Conservation (phyloP, 2,888 invertebrate genomes). For the Hemaris fuciformis region DNA sequence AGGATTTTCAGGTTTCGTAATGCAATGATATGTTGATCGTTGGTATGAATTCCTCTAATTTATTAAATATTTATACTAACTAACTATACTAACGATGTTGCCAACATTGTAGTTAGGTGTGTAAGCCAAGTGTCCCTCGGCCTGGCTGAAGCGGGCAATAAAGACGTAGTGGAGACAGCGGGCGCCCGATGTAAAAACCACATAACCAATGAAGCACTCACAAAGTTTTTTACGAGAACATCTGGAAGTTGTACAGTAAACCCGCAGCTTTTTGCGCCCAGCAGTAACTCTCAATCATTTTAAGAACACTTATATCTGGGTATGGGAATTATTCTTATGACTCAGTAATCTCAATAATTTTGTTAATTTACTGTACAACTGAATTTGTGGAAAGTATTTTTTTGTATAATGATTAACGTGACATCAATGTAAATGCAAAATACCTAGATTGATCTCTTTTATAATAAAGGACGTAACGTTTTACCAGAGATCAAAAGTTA, state of each 20-base stretch:
- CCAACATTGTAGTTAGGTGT: neutral
- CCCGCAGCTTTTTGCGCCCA: neutral
- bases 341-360: neutral
- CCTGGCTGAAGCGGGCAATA: neutral
- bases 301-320: neutral
- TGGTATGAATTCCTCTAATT: too few relatives aligned
- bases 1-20: too few relatives aligned
- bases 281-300: neutral
- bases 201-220: neutral
- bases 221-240: constrained; percentile 1
- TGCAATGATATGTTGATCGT: too few relatives aligned
- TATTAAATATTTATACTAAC: too few relatives aligned
- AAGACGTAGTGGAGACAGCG: neutral
- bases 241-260: neutral
- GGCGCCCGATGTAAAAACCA: neutral
- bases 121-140: neutral
- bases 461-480: too few relatives aligned
- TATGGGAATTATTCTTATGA: neutral
- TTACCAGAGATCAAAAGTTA: too few relatives aligned
- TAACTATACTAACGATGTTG: too few relatives aligned
- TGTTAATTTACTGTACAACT: too few relatives aligned
- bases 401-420: too few relatives aligned
- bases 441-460: too few relatives aligned
- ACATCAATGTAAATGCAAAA: too few relatives aligned
- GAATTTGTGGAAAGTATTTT: too few relatives aligned